Evolutionary conservation across 2,797 vertebrate species (phyloP).

Genomic region (Girardinus metallicus): DNA sequence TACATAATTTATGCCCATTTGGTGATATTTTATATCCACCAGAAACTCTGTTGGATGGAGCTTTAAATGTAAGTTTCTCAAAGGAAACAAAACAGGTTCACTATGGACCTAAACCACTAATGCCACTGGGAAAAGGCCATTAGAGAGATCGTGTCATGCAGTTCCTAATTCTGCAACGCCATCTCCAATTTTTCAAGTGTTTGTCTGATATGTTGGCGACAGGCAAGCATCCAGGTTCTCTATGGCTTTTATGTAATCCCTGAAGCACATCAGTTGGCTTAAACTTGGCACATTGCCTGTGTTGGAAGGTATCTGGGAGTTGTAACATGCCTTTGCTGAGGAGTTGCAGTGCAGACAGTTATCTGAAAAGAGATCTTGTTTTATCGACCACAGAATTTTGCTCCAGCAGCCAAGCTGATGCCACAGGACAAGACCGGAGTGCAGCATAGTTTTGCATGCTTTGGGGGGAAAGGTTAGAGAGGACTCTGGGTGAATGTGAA

Average conservation of each 20-base stretch:
- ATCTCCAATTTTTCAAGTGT: constrained; percentile 18
- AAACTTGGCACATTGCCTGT: constrained; percentile 47
- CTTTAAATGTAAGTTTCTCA: too few relatives aligned
- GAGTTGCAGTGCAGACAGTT: constrained; percentile 23
- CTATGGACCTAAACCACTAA: not conserved
- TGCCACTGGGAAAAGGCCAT: too few relatives aligned
- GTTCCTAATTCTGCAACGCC: constrained; percentile 17
- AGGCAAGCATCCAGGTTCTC: constrained; percentile 44
- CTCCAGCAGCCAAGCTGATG: constrained; percentile 27
- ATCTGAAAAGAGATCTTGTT: constrained; percentile 61
- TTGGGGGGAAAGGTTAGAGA: not conserved
- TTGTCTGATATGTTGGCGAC: constrained; percentile 12
- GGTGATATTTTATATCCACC: not conserved
- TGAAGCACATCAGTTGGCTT: constrained; percentile 51
- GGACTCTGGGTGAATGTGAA: not conserved
- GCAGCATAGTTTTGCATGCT: constrained; percentile 13
- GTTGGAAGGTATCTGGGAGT: constrained; percentile 56
- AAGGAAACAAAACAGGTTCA: not conserved
- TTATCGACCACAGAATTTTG: constrained; percentile 58
- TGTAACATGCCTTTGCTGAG: constrained; percentile 41
- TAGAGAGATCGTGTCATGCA: constrained; percentile 22
- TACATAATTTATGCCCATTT: not conserved
- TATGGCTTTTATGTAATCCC: constrained; percentile 40
- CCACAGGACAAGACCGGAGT: constrained; percentile 26
- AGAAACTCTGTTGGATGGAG: too few relatives aligned